A percentile compares a stretch with the other conserved stretches of the same genome.
Conservation (phyloP, 2,888 invertebrate genomes). For the Xestia c-nigrum region DNA sequence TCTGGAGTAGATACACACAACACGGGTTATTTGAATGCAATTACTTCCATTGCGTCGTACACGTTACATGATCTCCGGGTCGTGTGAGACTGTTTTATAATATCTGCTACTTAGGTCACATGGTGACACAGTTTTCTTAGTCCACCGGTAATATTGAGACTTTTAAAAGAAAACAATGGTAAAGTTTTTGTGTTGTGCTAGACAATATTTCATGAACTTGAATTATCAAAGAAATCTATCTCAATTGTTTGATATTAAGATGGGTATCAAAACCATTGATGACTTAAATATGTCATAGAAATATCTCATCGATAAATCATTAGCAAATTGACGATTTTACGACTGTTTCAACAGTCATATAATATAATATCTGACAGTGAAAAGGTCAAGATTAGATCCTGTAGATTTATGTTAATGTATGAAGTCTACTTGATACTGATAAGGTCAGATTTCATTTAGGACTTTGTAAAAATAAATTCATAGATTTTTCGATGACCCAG, state of each 20-base stretch:
- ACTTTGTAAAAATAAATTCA: slow-evolving; percentile 2
- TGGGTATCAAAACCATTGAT: not conserved
- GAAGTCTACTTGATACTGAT: not conserved
- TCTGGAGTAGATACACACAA: not conserved
- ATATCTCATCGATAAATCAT: not conserved
- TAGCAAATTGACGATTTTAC: not conserved
- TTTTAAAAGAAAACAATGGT: not conserved
- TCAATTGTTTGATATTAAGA: not conserved
- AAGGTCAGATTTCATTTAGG: slow-evolving; percentile 13
- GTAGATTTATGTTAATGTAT: not conserved
- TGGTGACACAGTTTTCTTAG: slow-evolving; percentile 40
- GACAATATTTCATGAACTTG: not conserved
- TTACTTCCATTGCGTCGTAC: slow-evolving; percentile 38
- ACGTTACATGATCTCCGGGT: slow-evolving; percentile 48
- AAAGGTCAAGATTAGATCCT: slow-evolving; percentile 1
- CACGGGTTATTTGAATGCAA: slow-evolving; percentile 31
- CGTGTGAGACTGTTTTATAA: slow-evolving; percentile 49
- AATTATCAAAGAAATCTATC: not conserved
- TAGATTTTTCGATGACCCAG: not conserved
- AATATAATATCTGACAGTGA: not conserved
- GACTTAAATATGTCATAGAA: not conserved
- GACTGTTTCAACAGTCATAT: too few species aligned
- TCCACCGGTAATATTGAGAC: not conserved
- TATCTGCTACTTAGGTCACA: slow-evolving; percentile 28
- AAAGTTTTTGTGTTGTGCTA: not conserved